Percentiles rank a stretch among this genome's conserved stretches.
These are phyloP conservation scores for Xanthorhoe spadicearia DNA, from an alignment of 2,888 invertebrate genomes.

Conservation along the genomic window DNA sequence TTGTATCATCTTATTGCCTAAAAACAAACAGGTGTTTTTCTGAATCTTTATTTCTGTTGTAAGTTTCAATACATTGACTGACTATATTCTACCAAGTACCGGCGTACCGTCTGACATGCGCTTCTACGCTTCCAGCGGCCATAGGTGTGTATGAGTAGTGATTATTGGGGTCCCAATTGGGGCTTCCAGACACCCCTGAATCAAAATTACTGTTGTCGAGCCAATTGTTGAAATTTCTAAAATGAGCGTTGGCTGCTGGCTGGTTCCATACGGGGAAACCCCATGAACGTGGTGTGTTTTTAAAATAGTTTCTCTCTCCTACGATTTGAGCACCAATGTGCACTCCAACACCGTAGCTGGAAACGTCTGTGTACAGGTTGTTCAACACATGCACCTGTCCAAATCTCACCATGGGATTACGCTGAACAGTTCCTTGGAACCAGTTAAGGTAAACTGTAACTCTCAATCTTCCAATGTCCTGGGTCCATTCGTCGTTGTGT, in stretches of 20 bases:
- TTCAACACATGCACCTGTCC: conserved; percentile 31
- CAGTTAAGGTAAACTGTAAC: conserved; percentile 30
- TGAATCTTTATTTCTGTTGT: too few species aligned
- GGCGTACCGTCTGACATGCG: conserved; percentile 18
- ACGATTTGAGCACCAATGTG: conserved; percentile 21
- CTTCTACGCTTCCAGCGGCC: not conserved
- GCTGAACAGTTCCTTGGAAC: conserved; percentile 28
- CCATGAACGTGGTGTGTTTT: conserved; percentile 24
- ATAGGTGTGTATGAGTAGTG: conserved; percentile 29
- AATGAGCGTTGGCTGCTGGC: conserved; percentile 6
- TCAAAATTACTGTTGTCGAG: conserved; percentile 24
- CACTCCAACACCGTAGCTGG: conserved; percentile 29
- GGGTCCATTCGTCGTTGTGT: conserved; percentile 10
- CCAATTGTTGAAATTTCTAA: conserved; percentile 12
- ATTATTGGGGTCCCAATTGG: conserved; percentile 15
- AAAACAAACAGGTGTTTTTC: too few species aligned
- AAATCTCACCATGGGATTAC: conserved; percentile 31
- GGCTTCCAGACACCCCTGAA: not conserved
- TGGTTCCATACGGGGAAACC: conserved; percentile 13
- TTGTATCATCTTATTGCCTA: too few species aligned
- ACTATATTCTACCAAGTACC: conserved; percentile 19
- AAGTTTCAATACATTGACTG: too few species aligned
- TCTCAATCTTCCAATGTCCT: conserved; percentile 25
- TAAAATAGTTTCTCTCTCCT: conserved; percentile 26
- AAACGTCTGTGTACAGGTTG: conserved; percentile 27